Evolutionary conservation across 2,888 invertebrate species (phyloP).

Genomic region (Drosophila anomalipes): DNA sequence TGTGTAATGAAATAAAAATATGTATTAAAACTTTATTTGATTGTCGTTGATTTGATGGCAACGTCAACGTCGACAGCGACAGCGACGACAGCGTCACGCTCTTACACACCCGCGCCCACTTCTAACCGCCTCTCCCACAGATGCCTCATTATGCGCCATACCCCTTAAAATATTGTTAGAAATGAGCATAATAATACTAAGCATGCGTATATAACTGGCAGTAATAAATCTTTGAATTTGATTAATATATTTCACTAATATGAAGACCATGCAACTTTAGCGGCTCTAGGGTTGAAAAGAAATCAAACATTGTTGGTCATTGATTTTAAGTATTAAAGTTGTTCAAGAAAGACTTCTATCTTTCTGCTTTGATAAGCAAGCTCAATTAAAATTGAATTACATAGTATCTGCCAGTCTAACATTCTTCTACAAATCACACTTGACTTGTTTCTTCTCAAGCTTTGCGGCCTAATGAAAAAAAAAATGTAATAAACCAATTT

Average conservation of each 20-base stretch:
- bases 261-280: neutral
- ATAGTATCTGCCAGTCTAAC: neutral
- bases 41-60: slow-evolving; percentile 73
- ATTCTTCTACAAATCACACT: neutral
- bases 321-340: neutral
- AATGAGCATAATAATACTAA: neutral
- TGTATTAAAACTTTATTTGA: slow-evolving; percentile 81
- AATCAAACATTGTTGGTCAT: no score
- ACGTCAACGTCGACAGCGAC: slow-evolving; percentile 3
- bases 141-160: slow-evolving; percentile 18
- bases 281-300: neutral
- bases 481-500: slow-evolving; percentile 76
- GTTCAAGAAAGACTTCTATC: neutral
- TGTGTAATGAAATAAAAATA: slow-evolving; percentile 81
- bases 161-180: neutral
- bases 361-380: neutral
- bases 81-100: slow-evolving; percentile 47
- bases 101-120: slow-evolving; percentile 34
- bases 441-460: slow-evolving; percentile 39
- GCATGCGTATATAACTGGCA: neutral
- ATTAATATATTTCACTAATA: neutral
- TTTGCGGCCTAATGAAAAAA: slow-evolving; percentile 64
- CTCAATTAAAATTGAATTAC: neutral
- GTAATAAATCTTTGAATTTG: neutral
- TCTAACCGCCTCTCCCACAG: neutral